Percentiles rank a stretch among this genome's conserved stretches.
phyloP scores from a whole-genome alignment of 30 jellyfish, hydroid and myxozoan species.

The Sanderia malayensis region DNA sequence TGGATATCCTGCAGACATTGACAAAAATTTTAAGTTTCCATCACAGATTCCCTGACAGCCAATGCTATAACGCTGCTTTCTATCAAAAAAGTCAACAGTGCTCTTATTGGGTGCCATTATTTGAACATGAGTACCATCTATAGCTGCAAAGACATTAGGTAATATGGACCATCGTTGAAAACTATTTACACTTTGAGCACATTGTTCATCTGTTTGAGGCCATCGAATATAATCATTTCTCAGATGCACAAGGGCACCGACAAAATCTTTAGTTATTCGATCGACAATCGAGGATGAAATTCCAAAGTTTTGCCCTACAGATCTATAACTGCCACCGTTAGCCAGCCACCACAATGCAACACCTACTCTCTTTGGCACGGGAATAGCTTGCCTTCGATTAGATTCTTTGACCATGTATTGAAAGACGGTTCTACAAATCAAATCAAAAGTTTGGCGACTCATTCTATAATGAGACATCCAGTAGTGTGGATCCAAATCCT shows the following conservation, averaged over 20 bases:
- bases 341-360: conserved; percentile 4
- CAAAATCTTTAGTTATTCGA: conserved; percentile 2
- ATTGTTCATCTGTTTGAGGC: no score
- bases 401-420: background rate
- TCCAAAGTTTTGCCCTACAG: conserved; percentile 9
- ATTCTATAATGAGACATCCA: background rate
- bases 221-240: background rate
- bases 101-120: no score
- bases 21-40: no score
- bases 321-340: conserved; percentile 6
- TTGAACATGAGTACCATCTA: conserved; percentile 11
- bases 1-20: no score
- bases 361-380: background rate
- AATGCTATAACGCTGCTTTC: no score
- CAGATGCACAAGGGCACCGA: conserved; percentile 6
- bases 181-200: no score
- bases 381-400: background rate
- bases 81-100: no score
- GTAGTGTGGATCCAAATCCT: background rate
- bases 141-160: conserved; percentile 15
- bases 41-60: no score
- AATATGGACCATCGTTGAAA: background rate
- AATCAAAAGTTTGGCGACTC: background rate
- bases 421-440: no score
- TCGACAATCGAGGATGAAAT: background rate